These are phyloP conservation scores for Adrianichthys oophorus DNA, from an alignment of 2,797 vertebrate genomes.

Conservation along the genomic window DNA sequence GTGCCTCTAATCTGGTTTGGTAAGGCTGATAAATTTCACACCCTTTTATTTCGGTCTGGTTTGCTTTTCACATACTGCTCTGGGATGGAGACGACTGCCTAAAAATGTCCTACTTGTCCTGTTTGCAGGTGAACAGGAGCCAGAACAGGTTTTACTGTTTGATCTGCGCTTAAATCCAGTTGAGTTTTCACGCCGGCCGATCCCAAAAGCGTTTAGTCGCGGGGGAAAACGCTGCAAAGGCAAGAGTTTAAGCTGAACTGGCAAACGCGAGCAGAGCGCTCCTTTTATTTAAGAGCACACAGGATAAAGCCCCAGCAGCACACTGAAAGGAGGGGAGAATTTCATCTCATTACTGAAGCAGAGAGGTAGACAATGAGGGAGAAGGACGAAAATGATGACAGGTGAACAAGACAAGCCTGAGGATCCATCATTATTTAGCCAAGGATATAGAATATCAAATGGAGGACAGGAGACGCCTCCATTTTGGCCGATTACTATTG, in stretches of 20 bases:
- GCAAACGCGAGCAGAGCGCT: background rate
- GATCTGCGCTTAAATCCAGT: too few species aligned
- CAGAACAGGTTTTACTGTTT: too few species aligned
- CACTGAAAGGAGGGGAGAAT: background rate
- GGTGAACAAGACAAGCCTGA: constrained; percentile 42
- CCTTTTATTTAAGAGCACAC: constrained; percentile 6
- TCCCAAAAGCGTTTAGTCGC: too few species aligned
- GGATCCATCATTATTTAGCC: constrained; percentile 69
- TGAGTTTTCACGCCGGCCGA: too few species aligned
- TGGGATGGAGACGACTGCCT: too few species aligned
- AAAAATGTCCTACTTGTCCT: too few species aligned
- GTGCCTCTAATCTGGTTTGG: too few species aligned
- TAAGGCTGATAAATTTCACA: too few species aligned
- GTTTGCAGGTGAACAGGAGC: too few species aligned
- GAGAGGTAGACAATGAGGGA: constrained; percentile 3
- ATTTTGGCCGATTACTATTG: constrained; percentile 57
- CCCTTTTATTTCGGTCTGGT: too few species aligned
- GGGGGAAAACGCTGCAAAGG: too few species aligned
- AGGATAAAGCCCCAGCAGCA: constrained; percentile 3
- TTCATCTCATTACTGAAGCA: background rate
- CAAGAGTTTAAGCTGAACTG: background rate
- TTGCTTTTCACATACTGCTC: too few species aligned
- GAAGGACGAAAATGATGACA: constrained; percentile 26
- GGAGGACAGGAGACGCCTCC: constrained; percentile 46
- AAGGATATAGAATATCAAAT: constrained; percentile 63